Evolutionary conservation across 2,888 invertebrate species (phyloP).

Genomic region (Pediacus dermestoides): DNA sequence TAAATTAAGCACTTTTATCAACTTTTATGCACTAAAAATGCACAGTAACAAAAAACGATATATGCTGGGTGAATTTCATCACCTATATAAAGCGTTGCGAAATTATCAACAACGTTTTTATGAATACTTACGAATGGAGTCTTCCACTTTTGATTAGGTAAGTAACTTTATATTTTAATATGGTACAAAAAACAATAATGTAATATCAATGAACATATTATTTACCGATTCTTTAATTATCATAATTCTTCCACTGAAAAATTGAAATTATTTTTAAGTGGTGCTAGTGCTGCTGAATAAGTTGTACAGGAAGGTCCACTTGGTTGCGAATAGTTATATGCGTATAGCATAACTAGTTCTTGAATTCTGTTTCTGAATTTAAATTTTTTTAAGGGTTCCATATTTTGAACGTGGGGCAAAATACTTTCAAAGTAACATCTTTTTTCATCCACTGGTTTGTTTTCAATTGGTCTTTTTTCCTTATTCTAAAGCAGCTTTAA

Average conservation of each 20-base stretch:
- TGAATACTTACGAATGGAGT: neutral
- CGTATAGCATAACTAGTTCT: constrained; percentile 10
- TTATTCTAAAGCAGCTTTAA: constrained; percentile 6
- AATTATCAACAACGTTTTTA: neutral
- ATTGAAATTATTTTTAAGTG: no score
- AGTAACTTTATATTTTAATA: neutral
- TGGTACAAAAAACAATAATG: constrained; percentile 1
- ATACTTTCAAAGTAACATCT: constrained; percentile 13
- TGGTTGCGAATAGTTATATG: constrained; percentile 8
- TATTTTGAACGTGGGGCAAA: constrained; percentile 12
- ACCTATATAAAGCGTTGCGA: neutral
- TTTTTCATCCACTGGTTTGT: constrained; percentile 11
- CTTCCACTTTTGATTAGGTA: neutral
- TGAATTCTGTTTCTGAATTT: constrained; percentile 12
- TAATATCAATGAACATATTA: no score
- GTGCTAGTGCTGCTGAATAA: constrained; percentile 1
- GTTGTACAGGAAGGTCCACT: neutral
- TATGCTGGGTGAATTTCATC: neutral
- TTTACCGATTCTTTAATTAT: no score
- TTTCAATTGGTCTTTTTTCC: constrained; percentile 7
- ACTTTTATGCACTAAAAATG: no score
- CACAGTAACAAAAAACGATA: neutral
- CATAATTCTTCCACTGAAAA: no score
- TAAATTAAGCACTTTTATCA: no score
- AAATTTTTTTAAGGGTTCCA: constrained; percentile 10